Percentiles rank a stretch among this genome's conserved stretches.
Evolutionary conservation across 2,797 vertebrate genomes (phyloP).

Genomic region (Chelon auratus): DNA sequence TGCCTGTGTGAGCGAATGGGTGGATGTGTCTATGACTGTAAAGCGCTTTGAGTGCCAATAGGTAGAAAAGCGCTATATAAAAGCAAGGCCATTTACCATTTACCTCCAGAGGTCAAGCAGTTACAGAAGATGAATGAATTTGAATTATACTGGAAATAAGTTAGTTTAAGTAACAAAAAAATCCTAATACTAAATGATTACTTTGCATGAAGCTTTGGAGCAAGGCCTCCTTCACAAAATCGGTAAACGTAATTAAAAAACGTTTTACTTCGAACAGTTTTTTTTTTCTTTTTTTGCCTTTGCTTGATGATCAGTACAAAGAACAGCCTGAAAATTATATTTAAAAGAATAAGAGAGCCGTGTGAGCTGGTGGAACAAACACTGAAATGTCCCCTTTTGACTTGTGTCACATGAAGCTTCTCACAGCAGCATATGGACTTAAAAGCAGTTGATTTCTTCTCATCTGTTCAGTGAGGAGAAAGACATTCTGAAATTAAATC

Average conservation of each 20-base stretch:
- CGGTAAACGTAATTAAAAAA: neutral
- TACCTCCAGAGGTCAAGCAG: too few relatives aligned
- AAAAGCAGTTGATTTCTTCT: constrained; percentile 23
- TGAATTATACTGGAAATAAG: neutral
- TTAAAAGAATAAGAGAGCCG: neutral
- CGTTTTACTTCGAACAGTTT: neutral
- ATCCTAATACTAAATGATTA: neutral
- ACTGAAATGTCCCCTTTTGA: constrained; percentile 6
- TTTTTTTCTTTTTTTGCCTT: neutral
- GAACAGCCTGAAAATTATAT: neutral
- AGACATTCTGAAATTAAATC: neutral
- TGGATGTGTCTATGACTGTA: too few relatives aligned
- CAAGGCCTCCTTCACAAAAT: neutral
- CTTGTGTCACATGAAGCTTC: neutral
- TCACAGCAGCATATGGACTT: neutral
- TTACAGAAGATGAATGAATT: neutral
- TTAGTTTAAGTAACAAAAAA: neutral
- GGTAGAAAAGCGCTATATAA: too few relatives aligned
- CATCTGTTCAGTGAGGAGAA: constrained; percentile 13
- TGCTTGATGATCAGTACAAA: neutral
- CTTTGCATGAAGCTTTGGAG: neutral
- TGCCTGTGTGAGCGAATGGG: too few relatives aligned
- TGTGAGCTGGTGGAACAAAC: constrained; percentile 22
- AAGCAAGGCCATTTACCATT: too few relatives aligned
- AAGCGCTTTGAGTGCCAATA: too few relatives aligned